Evolutionary conservation across 2,888 invertebrate species (phyloP).

Genomic region (Caenorhabditis macrosperma): DNA sequence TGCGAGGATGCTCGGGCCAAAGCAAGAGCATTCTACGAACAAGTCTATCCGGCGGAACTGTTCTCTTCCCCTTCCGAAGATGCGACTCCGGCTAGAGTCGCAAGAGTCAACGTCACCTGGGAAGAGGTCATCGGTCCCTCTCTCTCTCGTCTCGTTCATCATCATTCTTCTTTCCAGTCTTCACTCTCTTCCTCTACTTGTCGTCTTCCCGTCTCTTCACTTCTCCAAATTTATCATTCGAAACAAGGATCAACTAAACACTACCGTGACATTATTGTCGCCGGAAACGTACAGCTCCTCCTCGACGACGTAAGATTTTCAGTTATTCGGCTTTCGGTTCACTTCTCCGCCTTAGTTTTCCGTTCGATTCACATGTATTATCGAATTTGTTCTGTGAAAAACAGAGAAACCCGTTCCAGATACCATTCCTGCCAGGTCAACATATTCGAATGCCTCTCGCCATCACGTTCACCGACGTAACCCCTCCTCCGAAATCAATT

Average conservation of each 20-base stretch:
- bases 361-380: constrained; percentile 21
- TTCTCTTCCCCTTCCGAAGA: constrained; percentile 42
- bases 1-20: constrained; percentile 48
- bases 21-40: constrained; percentile 42
- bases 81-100: constrained; percentile 13
- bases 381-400: no score
- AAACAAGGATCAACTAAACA: constrained; percentile 48
- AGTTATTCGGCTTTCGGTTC: not conserved
- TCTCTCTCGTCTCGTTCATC: not conserved
- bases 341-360: not conserved
- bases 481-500: constrained; percentile 40
- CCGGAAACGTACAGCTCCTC: constrained; percentile 34
- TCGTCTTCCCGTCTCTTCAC: constrained; percentile 35
- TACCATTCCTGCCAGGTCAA: constrained; percentile 20
- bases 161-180: constrained; percentile 5
- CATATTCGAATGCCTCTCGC: constrained; percentile 30
- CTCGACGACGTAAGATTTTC: constrained; percentile 32
- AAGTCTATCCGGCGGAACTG: constrained; percentile 43
- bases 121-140: constrained; percentile 20
- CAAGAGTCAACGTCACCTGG: constrained; percentile 45
- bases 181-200: constrained; percentile 25
- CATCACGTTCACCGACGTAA: constrained; percentile 36
- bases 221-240: constrained; percentile 45
- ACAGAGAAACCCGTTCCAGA: no score
- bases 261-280: constrained; percentile 37